phyloP scores from a whole-genome alignment of 2,888 invertebrate genomes.

The Acronicta alni region DNA sequence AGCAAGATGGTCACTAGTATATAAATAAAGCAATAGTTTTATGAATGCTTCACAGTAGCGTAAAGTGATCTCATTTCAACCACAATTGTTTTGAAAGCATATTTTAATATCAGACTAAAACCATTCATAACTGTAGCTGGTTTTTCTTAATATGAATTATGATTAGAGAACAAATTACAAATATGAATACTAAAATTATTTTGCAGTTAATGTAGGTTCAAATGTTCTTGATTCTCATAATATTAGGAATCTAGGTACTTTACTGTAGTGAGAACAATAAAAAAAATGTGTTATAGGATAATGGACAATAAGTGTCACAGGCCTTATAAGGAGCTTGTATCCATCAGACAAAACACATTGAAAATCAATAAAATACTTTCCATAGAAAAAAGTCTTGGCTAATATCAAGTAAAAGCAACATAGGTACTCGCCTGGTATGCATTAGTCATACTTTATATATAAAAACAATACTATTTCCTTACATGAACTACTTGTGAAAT shows the following conservation, averaged over 20 bases:
- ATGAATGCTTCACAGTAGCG: background rate
- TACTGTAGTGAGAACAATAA: no score
- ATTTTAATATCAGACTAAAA: no score
- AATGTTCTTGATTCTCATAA: no score
- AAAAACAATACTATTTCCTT: conserved; percentile 18
- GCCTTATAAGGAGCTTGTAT: background rate
- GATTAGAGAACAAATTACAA: no score
- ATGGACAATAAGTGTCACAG: no score
- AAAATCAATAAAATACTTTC: background rate
- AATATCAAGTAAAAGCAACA: conserved; percentile 1
- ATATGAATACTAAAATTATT: background rate
- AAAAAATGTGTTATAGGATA: no score
- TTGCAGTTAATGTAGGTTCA: no score
- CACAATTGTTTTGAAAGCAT: conserved; percentile 3
- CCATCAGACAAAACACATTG: no score
- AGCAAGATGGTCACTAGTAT: no score
- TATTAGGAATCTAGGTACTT: no score
- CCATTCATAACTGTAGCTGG: no score
- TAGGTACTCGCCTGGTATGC: background rate
- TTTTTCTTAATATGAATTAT: no score
- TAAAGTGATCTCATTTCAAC: conserved; percentile 1
- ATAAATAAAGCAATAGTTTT: background rate
- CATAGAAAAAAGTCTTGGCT: conserved; percentile 1
- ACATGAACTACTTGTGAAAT: background rate
- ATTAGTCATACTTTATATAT: conserved; percentile 41